phyloP scores from a whole-genome alignment of 2,888 invertebrate species.

The Keiferia lycopersicella region DNA sequence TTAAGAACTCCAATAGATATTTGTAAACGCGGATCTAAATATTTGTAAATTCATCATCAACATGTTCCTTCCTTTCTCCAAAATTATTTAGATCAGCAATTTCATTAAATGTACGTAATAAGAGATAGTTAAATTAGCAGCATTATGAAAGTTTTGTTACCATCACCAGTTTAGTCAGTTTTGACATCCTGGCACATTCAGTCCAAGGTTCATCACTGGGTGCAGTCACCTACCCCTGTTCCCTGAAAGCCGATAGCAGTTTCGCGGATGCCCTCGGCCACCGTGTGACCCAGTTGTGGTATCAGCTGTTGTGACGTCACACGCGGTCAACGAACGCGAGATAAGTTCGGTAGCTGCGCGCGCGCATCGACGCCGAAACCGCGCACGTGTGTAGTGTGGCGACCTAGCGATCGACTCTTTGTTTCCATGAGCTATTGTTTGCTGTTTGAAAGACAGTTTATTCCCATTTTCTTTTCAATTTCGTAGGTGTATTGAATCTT shows the following conservation, averaged over 20 bases:
- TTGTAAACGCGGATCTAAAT: no score
- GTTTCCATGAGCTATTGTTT: neutral
- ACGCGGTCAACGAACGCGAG: constrained; percentile 52
- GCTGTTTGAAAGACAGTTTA: neutral
- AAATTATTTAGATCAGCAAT: no score
- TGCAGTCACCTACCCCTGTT: neutral
- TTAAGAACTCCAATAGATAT: no score
- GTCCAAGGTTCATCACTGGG: no score
- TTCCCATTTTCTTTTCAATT: neutral
- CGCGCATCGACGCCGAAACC: neutral
- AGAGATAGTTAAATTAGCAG: no score
- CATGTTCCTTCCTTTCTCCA: no score
- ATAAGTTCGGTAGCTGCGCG: constrained; percentile 1
- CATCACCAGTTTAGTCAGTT: no score
- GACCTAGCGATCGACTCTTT: neutral
- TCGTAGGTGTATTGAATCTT: no score
- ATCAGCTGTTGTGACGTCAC: constrained; percentile 67
- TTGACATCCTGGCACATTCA: no score
- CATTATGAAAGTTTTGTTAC: no score
- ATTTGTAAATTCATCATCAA: no score
- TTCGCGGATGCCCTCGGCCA: constrained; percentile 32
- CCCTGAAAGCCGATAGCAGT: constrained; percentile 28
- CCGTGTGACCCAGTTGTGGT: constrained; percentile 33
- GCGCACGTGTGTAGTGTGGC: neutral
- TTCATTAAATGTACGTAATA: no score